Conservation (phyloP, 2,797 vertebrate species). For the Oreonectes daqikongensis region DNA sequence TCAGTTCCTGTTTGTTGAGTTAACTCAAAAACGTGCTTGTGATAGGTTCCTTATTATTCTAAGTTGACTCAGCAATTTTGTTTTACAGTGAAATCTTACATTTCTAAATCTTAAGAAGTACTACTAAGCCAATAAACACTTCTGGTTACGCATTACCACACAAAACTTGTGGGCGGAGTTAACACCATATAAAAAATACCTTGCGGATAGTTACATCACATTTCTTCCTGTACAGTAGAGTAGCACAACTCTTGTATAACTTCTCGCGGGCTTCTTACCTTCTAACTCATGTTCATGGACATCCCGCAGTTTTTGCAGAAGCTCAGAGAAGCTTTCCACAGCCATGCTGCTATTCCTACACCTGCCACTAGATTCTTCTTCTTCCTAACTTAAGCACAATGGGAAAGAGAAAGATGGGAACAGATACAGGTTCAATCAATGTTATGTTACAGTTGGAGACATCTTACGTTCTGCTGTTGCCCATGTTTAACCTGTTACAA, state of each 20-base stretch:
- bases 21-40: too few relatives aligned
- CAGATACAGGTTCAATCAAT: background rate
- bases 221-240: background rate
- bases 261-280: slow-evolving; percentile 61
- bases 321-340: slow-evolving; percentile 83
- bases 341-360: slow-evolving; percentile 54
- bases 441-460: background rate
- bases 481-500: background rate
- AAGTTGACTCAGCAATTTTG: too few relatives aligned
- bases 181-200: background rate
- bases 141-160: background rate
- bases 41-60: too few relatives aligned
- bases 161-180: background rate
- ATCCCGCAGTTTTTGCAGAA: slow-evolving; percentile 86
- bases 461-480: background rate
- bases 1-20: too few relatives aligned
- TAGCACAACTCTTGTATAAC: background rate
- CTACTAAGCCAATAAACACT: background rate
- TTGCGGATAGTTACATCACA: background rate
- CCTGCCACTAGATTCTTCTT: slow-evolving; percentile 4
- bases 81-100: too few relatives aligned
- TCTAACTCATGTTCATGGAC: slow-evolving; percentile 88
- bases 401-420: background rate
- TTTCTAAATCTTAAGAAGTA: too few relatives aligned
- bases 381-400: slow-evolving; percentile 8